Evolutionary conservation across 2,888 invertebrate species (phyloP).

Genomic region (Drosophila mettleri): DNA sequence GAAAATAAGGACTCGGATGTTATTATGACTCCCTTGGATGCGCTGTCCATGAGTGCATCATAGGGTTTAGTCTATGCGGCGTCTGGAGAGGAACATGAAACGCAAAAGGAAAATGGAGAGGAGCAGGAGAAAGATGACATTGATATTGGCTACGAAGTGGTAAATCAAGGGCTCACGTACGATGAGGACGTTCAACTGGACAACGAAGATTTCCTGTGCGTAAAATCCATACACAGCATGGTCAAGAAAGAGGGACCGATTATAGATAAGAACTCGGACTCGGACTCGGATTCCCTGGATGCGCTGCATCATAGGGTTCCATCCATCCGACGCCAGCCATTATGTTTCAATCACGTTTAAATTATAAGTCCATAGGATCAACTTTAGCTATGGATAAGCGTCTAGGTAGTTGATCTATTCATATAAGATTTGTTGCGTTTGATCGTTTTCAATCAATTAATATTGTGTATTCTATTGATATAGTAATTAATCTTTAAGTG

Average conservation of each 20-base stretch:
- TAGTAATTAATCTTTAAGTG: slow-evolving; percentile 54
- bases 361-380: slow-evolving; percentile 7
- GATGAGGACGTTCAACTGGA: slow-evolving; percentile 53
- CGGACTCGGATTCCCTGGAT: slow-evolving; percentile 13
- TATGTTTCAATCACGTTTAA: slow-evolving; percentile 25
- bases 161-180: slow-evolving; percentile 6
- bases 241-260: slow-evolving; percentile 9
- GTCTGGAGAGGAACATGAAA: neutral
- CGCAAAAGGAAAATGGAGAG: neutral
- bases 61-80: slow-evolving; percentile 16
- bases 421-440: slow-evolving; percentile 54
- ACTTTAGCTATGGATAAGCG: slow-evolving; percentile 2
- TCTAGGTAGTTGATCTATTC: slow-evolving; percentile 45
- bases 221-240: slow-evolving; percentile 41
- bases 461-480: slow-evolving; percentile 22
- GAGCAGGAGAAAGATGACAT: neutral
- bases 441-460: slow-evolving; percentile 32
- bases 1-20: slow-evolving; percentile 35
- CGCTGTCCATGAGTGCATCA: slow-evolving; percentile 22
- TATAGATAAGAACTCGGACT: slow-evolving; percentile 28
- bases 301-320: slow-evolving; percentile 6
- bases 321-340: slow-evolving; percentile 6
- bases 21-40: slow-evolving; percentile 36
- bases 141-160: slow-evolving; percentile 5
- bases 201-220: slow-evolving; percentile 58